Percentiles rank a stretch among this genome's conserved stretches.
Evolutionary conservation across 2,888 invertebrate genomes (phyloP).

Genomic region (Apodemia zela): DNA sequence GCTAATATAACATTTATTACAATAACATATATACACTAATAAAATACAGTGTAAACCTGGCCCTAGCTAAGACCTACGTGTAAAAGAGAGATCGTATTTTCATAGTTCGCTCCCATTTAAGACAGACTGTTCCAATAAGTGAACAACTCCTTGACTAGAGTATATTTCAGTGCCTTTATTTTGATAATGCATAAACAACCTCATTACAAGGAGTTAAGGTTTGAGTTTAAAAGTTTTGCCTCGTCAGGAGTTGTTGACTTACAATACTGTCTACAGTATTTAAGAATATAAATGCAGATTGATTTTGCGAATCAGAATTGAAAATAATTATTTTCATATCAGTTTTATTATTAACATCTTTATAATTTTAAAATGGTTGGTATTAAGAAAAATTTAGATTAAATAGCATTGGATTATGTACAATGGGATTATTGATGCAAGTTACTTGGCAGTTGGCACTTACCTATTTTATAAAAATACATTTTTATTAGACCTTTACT

Average conservation of each 20-base stretch:
- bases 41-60: conserved; percentile 34
- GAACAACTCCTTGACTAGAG: conserved; percentile 34
- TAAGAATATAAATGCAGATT: conserved; percentile 37
- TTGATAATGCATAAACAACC: conserved; percentile 17
- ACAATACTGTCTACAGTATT: conserved; percentile 37
- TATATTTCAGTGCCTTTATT: conserved; percentile 17
- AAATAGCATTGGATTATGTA: not conserved
- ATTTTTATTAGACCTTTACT: conserved; percentile 15
- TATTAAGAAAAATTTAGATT: not conserved
- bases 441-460: conserved; percentile 2
- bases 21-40: conserved; percentile 30
- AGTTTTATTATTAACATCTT: not conserved
- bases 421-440: not conserved
- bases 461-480: conserved; percentile 20
- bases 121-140: conserved; percentile 36
- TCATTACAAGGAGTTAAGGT: conserved; percentile 6
- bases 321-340: not conserved
- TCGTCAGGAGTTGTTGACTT: conserved; percentile 38
- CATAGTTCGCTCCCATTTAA: conserved; percentile 41
- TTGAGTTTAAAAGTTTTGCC: conserved; percentile 21
- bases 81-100: conserved; percentile 41
- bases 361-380: not conserved
- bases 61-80: conserved; percentile 33
- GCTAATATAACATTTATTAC: conserved; percentile 17
- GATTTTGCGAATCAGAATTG: conserved; percentile 28